Evolutionary conservation across 1,140 invertebrate species (phyloP), one percentile per base, ranked within the genome.

Genomic region (Macrobrachium rosenbergii): DNA sequence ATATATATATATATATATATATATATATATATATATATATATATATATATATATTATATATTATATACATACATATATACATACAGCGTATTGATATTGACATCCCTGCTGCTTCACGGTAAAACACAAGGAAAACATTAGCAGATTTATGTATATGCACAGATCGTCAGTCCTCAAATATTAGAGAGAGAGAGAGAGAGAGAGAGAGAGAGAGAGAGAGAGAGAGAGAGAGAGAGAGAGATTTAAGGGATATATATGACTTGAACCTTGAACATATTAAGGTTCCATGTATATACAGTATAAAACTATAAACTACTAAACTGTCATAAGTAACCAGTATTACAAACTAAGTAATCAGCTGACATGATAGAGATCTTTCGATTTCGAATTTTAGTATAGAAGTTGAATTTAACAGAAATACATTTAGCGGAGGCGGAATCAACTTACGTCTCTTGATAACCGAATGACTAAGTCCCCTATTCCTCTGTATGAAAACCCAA

Each of bases 151-250:
- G 28, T 37, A 37, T 37, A 37, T 37, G 28, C 28, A 37, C 3
- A 77, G 14, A 45, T n/a, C 37, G 75, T 37, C n/a, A 45, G 7
- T 59, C 43, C 28, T 43, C 19, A 23, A 23, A 23, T 58, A 23
- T 17, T 0, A 21, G 45, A 45, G 52, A 79, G 43, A 79, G 58
- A n/a, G 77, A 52, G 37, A 78, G 37, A 58, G 52, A 77, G 45
- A 77, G 28, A 45, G 75, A 77, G 28, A 45, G 28, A 77, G 45
- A 45, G 28, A 45, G 75, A 45, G 75, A 45, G 75, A 77, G 52
- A 77, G 45, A 77, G 28, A 45, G 75, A 77, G 28, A 45, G 28
- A 77, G 45, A 45, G 28, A 45, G 75, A 45, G 75, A 45, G 75
- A n/a, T 21, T 14, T 45, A 45, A 77, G 75, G 52, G 75, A 45